Evolutionary conservation across 2,113 vertebrate species (phyloP).

Genomic region (Clinocottus analis): DNA sequence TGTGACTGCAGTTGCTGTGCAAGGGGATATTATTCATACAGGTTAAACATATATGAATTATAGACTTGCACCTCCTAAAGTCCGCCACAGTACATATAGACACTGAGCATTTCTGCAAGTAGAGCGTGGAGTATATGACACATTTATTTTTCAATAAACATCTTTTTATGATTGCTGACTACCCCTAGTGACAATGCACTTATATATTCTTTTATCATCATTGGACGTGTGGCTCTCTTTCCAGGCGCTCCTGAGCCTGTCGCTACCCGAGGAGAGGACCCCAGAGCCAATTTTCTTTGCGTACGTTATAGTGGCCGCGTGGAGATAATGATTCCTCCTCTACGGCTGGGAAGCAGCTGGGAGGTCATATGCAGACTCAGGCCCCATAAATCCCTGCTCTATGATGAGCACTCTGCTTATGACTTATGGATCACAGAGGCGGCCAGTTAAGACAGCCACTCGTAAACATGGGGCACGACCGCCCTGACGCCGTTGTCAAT

Average conservation of each 20-base stretch:
- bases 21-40: neutral
- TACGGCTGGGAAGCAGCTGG: conserved; percentile 37
- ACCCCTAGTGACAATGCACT: neutral
- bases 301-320: conserved; percentile 68
- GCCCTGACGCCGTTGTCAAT: conserved; percentile 75
- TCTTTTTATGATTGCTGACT: neutral
- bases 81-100: neutral
- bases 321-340: conserved; percentile 78
- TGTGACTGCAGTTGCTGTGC: neutral
- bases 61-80: neutral
- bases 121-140: neutral
- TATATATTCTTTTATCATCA: neutral
- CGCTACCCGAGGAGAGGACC: conserved; percentile 43
- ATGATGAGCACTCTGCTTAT: conserved; percentile 79
- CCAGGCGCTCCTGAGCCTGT: conserved; percentile 32
- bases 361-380: conserved; percentile 76
- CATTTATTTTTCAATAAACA: neutral
- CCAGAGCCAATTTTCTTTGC: conserved; percentile 64
- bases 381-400: conserved; percentile 78
- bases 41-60: neutral
- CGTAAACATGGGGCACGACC: conserved; percentile 76
- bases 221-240: conserved; percentile 1
- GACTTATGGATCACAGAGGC: conserved; percentile 78
- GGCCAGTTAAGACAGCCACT: conserved; percentile 79
- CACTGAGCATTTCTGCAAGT: neutral